phyloP scores from a whole-genome alignment of 2,113 vertebrate species.

The Lepus timidus region DNA sequence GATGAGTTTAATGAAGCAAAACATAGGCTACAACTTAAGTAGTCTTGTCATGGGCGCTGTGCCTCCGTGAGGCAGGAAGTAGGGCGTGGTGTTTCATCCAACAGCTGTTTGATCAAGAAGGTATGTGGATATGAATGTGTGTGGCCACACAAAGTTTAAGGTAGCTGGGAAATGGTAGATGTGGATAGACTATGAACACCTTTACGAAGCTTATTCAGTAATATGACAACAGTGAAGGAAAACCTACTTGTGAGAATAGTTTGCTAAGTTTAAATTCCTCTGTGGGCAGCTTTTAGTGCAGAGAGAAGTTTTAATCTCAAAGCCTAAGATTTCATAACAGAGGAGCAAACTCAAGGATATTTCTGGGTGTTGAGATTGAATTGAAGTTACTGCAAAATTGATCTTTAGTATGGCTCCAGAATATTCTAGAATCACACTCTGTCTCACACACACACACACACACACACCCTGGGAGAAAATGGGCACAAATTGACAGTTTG shows the following conservation, averaged over 20 bases:
- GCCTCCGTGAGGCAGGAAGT: accelerated
- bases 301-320: conserved; percentile 91
- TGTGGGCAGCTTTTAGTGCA: conserved; percentile 91
- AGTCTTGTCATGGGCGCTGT: background rate
- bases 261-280: conserved; percentile 90
- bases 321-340: conserved; percentile 90
- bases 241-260: conserved; percentile 88
- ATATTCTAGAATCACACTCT: background rate
- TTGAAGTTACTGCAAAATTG: conserved; percentile 6
- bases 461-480: background rate
- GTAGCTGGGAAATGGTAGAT: conserved; percentile 90
- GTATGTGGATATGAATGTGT: background rate
- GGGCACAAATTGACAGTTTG: background rate
- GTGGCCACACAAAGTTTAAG: conserved; percentile 88
- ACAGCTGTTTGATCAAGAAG: background rate
- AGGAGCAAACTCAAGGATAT: conserved; percentile 90
- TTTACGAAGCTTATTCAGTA: conserved; percentile 90
- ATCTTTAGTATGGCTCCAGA: background rate
- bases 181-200: conserved; percentile 92
- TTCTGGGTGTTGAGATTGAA: conserved; percentile 90
- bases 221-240: conserved; percentile 82
- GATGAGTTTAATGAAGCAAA: background rate
- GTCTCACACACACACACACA: too few relatives aligned
- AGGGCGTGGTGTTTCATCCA: background rate
- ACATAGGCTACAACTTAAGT: background rate